Evolutionary conservation across 2,113 vertebrate species (phyloP).

Genomic region (Gymnocephalus cernua): DNA sequence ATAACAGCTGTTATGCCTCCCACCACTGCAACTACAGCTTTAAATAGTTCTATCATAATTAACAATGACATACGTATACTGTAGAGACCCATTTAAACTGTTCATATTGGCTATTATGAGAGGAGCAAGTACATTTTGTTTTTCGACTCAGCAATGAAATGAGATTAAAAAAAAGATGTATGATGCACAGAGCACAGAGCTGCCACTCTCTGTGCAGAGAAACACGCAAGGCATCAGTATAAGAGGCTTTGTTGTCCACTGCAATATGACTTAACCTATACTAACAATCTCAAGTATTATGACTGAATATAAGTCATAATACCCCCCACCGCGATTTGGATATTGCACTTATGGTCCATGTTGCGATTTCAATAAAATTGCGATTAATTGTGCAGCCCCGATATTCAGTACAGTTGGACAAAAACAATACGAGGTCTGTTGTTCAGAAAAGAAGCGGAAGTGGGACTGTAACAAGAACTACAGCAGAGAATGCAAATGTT

Average conservation of each 20-base stretch:
- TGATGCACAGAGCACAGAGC: conserved; percentile 17
- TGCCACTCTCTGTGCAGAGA: conserved; percentile 20
- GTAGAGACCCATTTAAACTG: background rate
- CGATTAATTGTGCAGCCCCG: background rate
- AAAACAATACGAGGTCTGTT: conserved; percentile 6
- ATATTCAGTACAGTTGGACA: conserved; percentile 11
- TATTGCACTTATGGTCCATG: too few species aligned
- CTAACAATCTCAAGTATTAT: conserved; percentile 32
- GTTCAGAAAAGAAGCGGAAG: conserved; percentile 9
- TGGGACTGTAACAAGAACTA: background rate
- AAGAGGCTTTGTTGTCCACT: conserved; percentile 48
- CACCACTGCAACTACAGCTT: background rate
- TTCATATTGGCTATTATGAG: background rate
- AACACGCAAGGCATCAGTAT: conserved; percentile 11
- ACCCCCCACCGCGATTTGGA: too few species aligned
- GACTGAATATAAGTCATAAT: background rate
- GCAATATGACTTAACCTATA: conserved; percentile 43
- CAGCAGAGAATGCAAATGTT: too few species aligned
- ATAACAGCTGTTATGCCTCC: background rate
- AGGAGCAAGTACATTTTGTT: conserved; percentile 24
- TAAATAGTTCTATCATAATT: conserved; percentile 2
- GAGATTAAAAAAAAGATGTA: conserved; percentile 34
- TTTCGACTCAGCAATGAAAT: conserved; percentile 20
- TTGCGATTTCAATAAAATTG: too few species aligned
- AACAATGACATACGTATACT: background rate